These are phyloP conservation scores for Macrochelys suwanniensis DNA, from an alignment of 2,797 vertebrate genomes.

Conservation along the genomic window DNA sequence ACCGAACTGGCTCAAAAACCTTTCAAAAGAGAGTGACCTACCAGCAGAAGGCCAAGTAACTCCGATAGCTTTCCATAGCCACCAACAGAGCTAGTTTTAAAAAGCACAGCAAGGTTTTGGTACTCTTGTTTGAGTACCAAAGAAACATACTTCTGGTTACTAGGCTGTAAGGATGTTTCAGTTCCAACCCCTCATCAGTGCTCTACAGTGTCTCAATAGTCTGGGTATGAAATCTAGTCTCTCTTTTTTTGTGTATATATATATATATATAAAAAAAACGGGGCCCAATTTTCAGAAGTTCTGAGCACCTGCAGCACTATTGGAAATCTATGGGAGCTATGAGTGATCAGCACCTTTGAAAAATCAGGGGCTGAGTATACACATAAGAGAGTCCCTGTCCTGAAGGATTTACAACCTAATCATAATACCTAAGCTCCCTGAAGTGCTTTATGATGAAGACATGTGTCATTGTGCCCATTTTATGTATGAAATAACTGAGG, in stretches of 20 bases:
- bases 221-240: background rate
- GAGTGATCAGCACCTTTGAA: background rate
- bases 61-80: conserved; percentile 65
- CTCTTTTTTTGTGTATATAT: background rate
- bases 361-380: background rate
- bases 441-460: background rate
- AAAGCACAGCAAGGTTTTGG: conserved; percentile 2
- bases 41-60: conserved; percentile 73
- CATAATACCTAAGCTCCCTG: background rate
- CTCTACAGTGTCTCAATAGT: background rate
- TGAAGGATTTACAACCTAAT: background rate
- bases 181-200: background rate
- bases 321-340: background rate
- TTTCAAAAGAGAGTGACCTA: conserved; percentile 68
- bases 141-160: background rate
- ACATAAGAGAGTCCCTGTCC: background rate
- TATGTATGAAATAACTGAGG: background rate
- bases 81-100: conserved; percentile 53
- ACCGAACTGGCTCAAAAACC: conserved; percentile 70
- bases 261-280: background rate
- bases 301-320: background rate
- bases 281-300: background rate
- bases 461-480: background rate
- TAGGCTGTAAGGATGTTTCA: background rate
- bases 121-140: conserved; percentile 23